Evolutionary conservation across 2,888 invertebrate species (phyloP).

Genomic region (Calliopum simillimum): DNA sequence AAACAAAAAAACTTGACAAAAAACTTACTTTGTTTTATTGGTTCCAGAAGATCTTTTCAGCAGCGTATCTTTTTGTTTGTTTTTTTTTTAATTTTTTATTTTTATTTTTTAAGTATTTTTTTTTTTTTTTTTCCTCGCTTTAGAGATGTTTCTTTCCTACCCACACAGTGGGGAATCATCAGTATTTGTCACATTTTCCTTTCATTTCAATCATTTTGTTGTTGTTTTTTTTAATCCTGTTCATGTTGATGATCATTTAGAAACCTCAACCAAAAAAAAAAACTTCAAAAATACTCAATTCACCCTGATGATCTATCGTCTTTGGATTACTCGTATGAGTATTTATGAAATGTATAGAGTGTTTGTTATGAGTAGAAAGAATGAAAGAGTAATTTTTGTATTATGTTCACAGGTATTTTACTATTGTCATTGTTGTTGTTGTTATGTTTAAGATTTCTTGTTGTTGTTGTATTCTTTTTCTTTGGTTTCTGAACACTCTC

Average conservation of each 20-base stretch:
- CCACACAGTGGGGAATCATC: conserved; percentile 12
- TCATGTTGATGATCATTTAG: conserved; percentile 6
- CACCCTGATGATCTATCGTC: conserved; percentile 7
- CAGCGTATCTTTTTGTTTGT: too few relatives aligned
- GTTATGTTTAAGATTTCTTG: background rate
- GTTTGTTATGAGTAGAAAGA: too few relatives aligned
- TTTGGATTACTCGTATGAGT: conserved; percentile 11
- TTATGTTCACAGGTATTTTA: background rate
- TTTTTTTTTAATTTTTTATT: background rate
- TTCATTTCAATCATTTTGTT: background rate
- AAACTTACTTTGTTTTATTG: too few relatives aligned
- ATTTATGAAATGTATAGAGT: background rate
- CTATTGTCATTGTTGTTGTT: background rate
- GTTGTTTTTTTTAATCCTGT: too few relatives aligned
- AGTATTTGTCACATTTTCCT: conserved; percentile 3
- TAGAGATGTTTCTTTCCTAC: background rate
- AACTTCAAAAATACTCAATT: background rate
- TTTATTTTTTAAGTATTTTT: background rate
- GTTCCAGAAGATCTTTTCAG: too few relatives aligned
- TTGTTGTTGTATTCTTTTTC: too few relatives aligned
- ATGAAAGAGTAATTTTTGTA: conserved; percentile 3
- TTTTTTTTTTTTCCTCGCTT: background rate
- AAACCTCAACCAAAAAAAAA: conserved; percentile 24
- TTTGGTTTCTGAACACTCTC: background rate
- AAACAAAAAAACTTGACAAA: too few relatives aligned